These are phyloP conservation scores for Lissocephala sabroskyi DNA, from an alignment of 2,888 invertebrate genomes.

Conservation along the genomic window DNA sequence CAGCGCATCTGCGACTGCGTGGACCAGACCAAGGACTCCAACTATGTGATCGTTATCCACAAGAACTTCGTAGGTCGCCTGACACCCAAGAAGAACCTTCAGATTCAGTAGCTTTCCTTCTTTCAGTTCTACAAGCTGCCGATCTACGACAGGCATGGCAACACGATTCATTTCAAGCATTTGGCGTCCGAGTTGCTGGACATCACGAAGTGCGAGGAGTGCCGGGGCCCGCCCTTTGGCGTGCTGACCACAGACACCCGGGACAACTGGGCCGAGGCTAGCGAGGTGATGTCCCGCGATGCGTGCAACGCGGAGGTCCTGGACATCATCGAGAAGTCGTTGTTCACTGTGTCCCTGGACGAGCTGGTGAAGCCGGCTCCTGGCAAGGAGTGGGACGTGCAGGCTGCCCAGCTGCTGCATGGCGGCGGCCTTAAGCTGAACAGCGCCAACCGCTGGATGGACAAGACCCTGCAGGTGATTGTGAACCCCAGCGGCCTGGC, in stretches of 20 bases:
- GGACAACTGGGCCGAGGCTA: constrained; percentile 84
- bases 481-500: constrained; percentile 85
- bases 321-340: constrained; percentile 80
- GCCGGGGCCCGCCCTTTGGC: constrained; percentile 77
- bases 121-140: constrained; percentile 79
- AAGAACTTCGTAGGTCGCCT: constrained; percentile 83
- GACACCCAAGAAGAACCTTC: no score
- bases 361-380: constrained; percentile 71
- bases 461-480: constrained; percentile 92
- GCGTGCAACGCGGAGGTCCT: constrained; percentile 75
- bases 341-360: constrained; percentile 88
- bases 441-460: constrained; percentile 93
- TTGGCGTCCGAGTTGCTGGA: constrained; percentile 77
- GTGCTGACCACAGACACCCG: constrained; percentile 85
- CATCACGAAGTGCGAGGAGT: constrained; percentile 73
- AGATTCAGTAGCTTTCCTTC: background rate
- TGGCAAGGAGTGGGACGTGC: constrained; percentile 72
- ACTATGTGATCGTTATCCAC: constrained; percentile 84
- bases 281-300: constrained; percentile 74
- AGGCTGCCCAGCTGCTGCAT: constrained; percentile 84
- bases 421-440: constrained; percentile 84
- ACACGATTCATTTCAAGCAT: constrained; percentile 77
- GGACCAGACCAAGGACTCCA: constrained; percentile 77
- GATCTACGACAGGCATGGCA: constrained; percentile 75
- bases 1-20: no score